A percentile compares a stretch with the other conserved stretches of the same genome.
Conservation (phyloP, 2,888 invertebrate species). For the Cenopis cana region DNA sequence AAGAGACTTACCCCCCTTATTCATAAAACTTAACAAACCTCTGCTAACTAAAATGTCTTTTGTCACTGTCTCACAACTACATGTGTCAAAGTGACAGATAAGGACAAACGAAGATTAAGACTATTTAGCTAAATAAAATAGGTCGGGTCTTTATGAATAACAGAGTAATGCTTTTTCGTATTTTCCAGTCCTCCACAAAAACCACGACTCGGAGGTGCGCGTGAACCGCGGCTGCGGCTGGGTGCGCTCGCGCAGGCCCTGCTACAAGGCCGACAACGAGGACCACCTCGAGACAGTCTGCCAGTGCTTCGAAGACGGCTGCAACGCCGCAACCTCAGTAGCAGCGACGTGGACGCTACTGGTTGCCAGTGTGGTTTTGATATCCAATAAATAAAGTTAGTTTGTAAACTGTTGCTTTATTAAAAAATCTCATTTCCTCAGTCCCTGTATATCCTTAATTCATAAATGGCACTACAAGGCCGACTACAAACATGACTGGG, state of each 20-base stretch:
- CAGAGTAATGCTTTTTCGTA: no score
- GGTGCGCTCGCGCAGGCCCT: slow-evolving; percentile 75
- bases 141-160: no score
- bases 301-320: slow-evolving; percentile 86
- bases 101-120: no score
- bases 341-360: slow-evolving; percentile 1
- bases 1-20: no score
- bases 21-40: no score
- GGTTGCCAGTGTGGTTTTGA: neutral
- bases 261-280: slow-evolving; percentile 87
- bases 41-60: no score
- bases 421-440: neutral
- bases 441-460: no score
- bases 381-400: slow-evolving; percentile 16
- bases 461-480: slow-evolving; percentile 49
- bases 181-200: slow-evolving; percentile 69
- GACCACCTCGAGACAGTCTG: slow-evolving; percentile 87
- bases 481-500: no score
- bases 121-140: no score
- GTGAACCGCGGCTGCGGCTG: slow-evolving; percentile 88
- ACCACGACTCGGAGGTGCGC: slow-evolving; percentile 73
- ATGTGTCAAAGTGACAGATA: no score
- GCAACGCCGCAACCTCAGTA: slow-evolving; percentile 70
- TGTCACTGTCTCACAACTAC: no score
- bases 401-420: neutral